A percentile compares a stretch with the other conserved stretches of the same genome.
These are phyloP conservation scores for Ornithoptera priamus DNA, from an alignment of 2,888 invertebrate species.

Conservation along the genomic window DNA sequence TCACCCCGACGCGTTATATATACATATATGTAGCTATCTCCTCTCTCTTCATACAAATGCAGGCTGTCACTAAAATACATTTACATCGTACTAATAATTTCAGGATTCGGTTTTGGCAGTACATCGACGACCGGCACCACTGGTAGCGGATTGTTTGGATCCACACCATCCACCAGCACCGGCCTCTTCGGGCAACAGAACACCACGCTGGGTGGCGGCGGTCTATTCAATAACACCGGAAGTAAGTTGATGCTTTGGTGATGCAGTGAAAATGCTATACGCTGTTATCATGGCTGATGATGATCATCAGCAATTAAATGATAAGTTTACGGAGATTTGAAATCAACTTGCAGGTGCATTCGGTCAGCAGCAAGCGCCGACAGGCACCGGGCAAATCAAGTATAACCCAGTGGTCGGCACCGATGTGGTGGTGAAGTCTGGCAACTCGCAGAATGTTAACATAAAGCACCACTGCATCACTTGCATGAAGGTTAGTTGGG, in stretches of 20 bases:
- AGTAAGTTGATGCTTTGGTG: constrained; percentile 41
- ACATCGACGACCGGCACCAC: constrained; percentile 59
- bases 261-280: background rate
- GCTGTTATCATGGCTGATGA: background rate
- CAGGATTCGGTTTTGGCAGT: constrained; percentile 82
- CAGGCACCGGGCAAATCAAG: constrained; percentile 89
- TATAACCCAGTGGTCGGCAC: constrained; percentile 92
- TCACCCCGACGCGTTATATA: too few relatives aligned
- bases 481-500: constrained; percentile 89
- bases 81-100: too few relatives aligned
- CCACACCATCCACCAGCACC: constrained; percentile 67
- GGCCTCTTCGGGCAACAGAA: constrained; percentile 84
- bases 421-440: constrained; percentile 95
- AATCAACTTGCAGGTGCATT: constrained; percentile 50
- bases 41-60: too few relatives aligned
- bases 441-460: constrained; percentile 90
- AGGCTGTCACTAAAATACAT: too few relatives aligned
- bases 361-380: constrained; percentile 63
- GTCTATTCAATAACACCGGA: constrained; percentile 79
- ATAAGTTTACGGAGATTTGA: background rate
- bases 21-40: too few relatives aligned
- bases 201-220: constrained; percentile 76
- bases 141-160: constrained; percentile 60
- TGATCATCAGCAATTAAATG: background rate
- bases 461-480: constrained; percentile 98